Percentiles rank a stretch among this genome's conserved stretches.
Conservation (phyloP, 2,888 invertebrate species). For the Leptothorax acervorum region DNA sequence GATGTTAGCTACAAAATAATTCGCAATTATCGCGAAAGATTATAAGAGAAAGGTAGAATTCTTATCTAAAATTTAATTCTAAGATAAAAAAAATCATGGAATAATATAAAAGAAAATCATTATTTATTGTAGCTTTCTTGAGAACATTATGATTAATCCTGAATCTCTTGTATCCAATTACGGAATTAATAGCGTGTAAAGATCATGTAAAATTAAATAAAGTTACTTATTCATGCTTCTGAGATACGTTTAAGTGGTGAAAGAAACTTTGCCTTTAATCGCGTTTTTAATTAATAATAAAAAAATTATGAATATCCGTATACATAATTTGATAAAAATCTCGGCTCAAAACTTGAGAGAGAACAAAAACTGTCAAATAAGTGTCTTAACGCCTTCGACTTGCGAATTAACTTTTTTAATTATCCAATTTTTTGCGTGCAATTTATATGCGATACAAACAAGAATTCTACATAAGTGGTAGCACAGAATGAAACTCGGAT, state of each 20-base stretch:
- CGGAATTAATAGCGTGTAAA: not conserved
- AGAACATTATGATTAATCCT: not conserved
- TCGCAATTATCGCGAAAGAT: not conserved
- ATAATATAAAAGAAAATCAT: not conserved
- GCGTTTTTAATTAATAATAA: not conserved
- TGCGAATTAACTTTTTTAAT: not conserved
- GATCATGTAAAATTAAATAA: slow-evolving; percentile 1
- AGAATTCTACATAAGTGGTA: not conserved
- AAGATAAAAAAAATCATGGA: not conserved
- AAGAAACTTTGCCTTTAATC: not conserved
- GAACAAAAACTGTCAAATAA: not conserved
- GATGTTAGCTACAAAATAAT: not conserved
- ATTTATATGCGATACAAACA: not conserved
- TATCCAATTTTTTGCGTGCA: not conserved
- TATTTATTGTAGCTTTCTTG: not conserved
- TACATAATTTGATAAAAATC: not conserved
- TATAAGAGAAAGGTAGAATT: not conserved
- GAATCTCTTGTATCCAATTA: not conserved
- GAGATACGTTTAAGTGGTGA: not conserved
- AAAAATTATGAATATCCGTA: not conserved
- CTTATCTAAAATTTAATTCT: not conserved
- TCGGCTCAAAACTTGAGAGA: not conserved
- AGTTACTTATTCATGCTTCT: not conserved
- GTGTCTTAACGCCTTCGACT: not conserved
- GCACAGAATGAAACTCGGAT: not conserved